phyloP scores from a whole-genome alignment of 2,113 vertebrate species.

The Chaenogobius annularis region DNA sequence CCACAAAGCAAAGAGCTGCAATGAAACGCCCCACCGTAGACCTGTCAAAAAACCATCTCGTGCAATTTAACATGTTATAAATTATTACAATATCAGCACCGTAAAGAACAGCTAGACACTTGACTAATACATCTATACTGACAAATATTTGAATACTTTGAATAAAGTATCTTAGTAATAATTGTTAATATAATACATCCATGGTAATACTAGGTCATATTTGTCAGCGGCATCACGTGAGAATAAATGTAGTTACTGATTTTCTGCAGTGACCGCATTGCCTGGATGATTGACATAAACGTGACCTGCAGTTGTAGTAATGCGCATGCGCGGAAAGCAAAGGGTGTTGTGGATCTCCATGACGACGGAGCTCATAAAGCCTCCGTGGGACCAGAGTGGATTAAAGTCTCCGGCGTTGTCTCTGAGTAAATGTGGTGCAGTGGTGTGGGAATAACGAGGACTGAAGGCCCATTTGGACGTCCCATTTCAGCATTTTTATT shows the following conservation, averaged over 20 bases:
- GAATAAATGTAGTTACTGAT: background rate
- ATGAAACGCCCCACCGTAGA: background rate
- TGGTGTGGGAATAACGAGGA: conserved; percentile 6
- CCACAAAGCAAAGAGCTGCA: conserved; percentile 34
- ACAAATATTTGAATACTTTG: too few relatives aligned
- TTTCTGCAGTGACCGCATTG: background rate
- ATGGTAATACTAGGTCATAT: too few relatives aligned
- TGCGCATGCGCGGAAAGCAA: conserved; percentile 62
- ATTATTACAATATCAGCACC: background rate
- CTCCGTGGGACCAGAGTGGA: conserved; percentile 48
- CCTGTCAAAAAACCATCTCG: background rate
- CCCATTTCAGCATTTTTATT: background rate
- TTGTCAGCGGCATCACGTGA: background rate
- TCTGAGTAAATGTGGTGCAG: conserved; percentile 16
- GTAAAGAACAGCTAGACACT: background rate
- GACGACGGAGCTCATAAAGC: conserved; percentile 68
- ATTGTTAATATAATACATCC: background rate
- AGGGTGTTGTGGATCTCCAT: conserved; percentile 75
- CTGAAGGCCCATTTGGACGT: background rate
- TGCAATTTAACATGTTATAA: background rate
- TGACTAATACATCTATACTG: too few relatives aligned
- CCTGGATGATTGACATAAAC: too few relatives aligned
- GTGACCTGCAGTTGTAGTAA: background rate
- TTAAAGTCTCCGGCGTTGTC: conserved; percentile 62
- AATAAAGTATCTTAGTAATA: background rate